Evolutionary conservation across 2,797 vertebrate genomes (phyloP), one percentile per base, ranked within the genome.

Genomic region (Phylloscopus collybita): DNA sequence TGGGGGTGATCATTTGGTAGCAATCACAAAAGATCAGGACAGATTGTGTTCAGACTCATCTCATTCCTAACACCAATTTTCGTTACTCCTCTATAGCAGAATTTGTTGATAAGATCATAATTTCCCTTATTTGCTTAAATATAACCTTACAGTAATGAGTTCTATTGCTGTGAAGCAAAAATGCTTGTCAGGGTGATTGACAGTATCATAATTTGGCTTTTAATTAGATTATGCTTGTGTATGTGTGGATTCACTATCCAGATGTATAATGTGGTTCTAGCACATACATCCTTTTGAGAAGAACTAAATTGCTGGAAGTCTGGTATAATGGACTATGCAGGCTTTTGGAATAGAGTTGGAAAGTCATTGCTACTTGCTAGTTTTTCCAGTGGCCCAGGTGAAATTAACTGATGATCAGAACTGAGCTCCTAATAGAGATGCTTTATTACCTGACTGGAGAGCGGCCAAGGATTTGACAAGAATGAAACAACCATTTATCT

Each of bases 91-190:
- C 60, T 62, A 3, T 60, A 51, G 67, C 20, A 74, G 49, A 75
- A 79, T 86, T 93, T 73, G 36, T 61, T 80, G 62, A 59, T 86
- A 74, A 49, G 40, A 57, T 76, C 17, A 9, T 40, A 18, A 64
- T 89, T 89, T 71, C 27, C 71, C 45, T 79, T 88, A 76, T 70
- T 92, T 88, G 42, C 36, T 82, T 82, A 85, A 87, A 90, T 51
- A 61, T 8, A 70, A 80, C 32, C 27, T 76, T 59, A 67, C 16
- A 67, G 45, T 44, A 73, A 64, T 19, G 42, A 80, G 23, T 67
- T 89, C 18, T 17, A 16, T 40, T 36, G 38, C 49, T 87, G 51
- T 91, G 84, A 85, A 85, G 47, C 5, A 86, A 85, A 34, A 94
- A 76, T 30, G 54, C 27, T 87, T 2, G 0, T 85, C 72, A 62